Evolutionary conservation across 2,797 vertebrate genomes (phyloP), one percentile per base, ranked within the genome.

Genomic region (Tokudaia muenninki): DNA sequence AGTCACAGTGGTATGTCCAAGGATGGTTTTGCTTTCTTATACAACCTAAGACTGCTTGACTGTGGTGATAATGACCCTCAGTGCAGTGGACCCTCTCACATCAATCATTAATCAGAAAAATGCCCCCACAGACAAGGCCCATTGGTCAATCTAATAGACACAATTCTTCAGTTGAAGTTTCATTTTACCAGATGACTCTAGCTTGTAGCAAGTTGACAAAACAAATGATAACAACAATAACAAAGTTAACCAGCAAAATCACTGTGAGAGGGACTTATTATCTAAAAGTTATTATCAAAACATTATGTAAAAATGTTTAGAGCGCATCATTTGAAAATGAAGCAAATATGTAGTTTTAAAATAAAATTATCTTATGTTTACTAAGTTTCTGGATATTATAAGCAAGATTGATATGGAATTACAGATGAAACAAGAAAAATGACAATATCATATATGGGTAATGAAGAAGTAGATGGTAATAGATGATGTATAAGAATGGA

Each of bases 311-410:
- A 93, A 57, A 1, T 11, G 59, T 91, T 72, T 41, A 47, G 55
- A 34, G 5, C 2, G 34, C n/a, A 70, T 83, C n/a, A 79, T 57
- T 96, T 92, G 61, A 81, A 91, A 96, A 75, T 75, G 16, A 22
- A 92, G 44, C 37, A 29, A 47, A 67, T 65, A 87, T 31, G 17
- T 1, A 59, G 7, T 31, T 75, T 86, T 16, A 70, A 93, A 44
- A 80, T 86, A 75, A 91, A 2, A 47, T 61, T 37, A 50, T 22
- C 34, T 47, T 87, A 47, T 84, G 12, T 94, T 92, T 81, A 12
- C 8, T 74, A 37, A 74, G 26, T 87, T 87, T 93, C 70, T 34
- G 83, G 47, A 70, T 67, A n/a, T n/a, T 86, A 13, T n/a, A 67
- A 67, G 24, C 3, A 50, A 67, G 1, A 3, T 52, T 82, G 11